Evolutionary conservation across 2,113 vertebrate species (phyloP).

Genomic region (Chaenogobius annularis): DNA sequence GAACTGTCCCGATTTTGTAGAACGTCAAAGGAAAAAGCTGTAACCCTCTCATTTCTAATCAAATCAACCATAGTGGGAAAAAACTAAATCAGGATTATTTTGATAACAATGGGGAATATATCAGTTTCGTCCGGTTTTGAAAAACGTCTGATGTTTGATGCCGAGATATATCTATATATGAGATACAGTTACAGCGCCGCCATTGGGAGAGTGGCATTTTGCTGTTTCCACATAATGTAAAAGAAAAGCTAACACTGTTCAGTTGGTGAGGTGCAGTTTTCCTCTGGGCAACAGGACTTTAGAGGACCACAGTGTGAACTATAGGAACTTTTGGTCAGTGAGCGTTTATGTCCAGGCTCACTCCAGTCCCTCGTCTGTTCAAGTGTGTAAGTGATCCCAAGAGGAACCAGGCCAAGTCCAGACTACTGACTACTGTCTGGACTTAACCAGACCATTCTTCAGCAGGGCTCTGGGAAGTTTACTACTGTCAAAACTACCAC

Average conservation of each 20-base stretch:
- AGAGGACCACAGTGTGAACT: constrained; percentile 54
- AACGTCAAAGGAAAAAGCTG: no score
- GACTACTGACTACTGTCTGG: constrained; percentile 3
- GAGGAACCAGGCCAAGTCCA: constrained; percentile 51
- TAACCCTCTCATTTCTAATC: no score
- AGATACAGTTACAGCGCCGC: no score
- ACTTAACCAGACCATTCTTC: constrained; percentile 16
- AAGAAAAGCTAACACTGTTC: background rate
- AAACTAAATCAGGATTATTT: no score
- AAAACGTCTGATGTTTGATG: no score
- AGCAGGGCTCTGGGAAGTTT: constrained; percentile 1
- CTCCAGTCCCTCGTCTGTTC: constrained; percentile 61
- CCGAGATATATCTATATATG: no score
- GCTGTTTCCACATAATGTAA: background rate
- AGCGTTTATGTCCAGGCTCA: constrained; percentile 63
- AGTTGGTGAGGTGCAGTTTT: constrained; percentile 30
- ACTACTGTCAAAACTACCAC: no score
- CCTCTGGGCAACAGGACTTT: constrained; percentile 52
- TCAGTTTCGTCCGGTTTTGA: no score
- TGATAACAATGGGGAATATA: no score
- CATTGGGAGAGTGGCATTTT: no score
- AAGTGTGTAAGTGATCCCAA: constrained; percentile 75
- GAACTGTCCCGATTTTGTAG: no score
- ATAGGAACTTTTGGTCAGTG: constrained; percentile 71
- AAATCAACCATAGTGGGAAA: no score